Percentiles rank a stretch among this genome's conserved stretches.
Conservation (phyloP, 2,888 invertebrate species). For the Mesoligia furuncula region DNA sequence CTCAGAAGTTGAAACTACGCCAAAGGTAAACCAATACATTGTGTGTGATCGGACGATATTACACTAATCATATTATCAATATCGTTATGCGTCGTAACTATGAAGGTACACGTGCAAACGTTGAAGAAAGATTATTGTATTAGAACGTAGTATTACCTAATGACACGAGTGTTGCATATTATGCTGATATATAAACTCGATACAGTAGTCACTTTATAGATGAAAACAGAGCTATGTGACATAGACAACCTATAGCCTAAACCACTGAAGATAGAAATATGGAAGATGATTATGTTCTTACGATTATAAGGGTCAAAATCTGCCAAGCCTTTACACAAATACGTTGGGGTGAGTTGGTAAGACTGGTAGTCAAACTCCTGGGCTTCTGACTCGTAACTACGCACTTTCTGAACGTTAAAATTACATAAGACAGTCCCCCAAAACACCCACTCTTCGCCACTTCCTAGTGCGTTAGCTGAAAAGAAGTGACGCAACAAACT, state of each 20-base stretch:
- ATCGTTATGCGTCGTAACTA: conserved; percentile 32
- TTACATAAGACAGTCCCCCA: too few species aligned
- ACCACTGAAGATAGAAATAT: neutral
- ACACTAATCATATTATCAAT: conserved; percentile 28
- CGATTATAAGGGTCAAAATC: too few species aligned
- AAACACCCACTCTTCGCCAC: too few species aligned
- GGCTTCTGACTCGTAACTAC: too few species aligned
- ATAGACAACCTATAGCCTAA: neutral
- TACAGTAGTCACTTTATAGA: neutral
- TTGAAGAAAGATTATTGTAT: conserved; percentile 14
- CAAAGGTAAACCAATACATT: conserved; percentile 13
- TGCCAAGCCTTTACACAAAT: too few species aligned
- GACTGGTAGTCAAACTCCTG: too few species aligned
- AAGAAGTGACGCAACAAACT: too few species aligned
- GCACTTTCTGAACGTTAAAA: too few species aligned
- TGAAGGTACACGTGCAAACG: conserved; percentile 27
- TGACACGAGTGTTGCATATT: neutral
- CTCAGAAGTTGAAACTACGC: conserved; percentile 11
- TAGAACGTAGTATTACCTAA: neutral
- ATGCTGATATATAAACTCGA: neutral
- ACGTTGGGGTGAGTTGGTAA: too few species aligned
- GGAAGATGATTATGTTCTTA: neutral
- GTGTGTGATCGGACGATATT: neutral
- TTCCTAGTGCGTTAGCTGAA: too few species aligned
- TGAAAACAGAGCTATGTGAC: neutral